Percentiles rank a stretch among this genome's conserved stretches.
Conservation (phyloP, 2,888 invertebrate species). For the Macropis europaea region DNA sequence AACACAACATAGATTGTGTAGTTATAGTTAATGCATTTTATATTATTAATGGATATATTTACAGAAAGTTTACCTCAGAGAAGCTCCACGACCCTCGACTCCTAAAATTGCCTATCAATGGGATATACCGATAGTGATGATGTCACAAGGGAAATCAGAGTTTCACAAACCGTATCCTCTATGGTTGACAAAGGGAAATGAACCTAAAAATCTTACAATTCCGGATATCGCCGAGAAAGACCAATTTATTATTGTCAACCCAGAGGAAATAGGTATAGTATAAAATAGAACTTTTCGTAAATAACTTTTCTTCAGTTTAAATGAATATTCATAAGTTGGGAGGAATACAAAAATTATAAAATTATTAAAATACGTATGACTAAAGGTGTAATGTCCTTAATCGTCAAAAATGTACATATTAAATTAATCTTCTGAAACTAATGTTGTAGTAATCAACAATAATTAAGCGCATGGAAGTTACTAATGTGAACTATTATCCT, state of each 20-base stretch:
- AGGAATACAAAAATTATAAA: too few species aligned
- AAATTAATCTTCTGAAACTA: too few species aligned
- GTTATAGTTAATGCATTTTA: neutral
- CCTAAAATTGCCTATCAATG: slow-evolving; percentile 84
- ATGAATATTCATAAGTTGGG: too few species aligned
- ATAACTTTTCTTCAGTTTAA: too few species aligned
- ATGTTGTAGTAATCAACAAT: too few species aligned
- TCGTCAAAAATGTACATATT: too few species aligned
- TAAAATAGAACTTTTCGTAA: neutral
- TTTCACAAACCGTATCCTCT: slow-evolving; percentile 83
- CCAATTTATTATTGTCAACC: slow-evolving; percentile 89
- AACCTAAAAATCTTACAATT: slow-evolving; percentile 81
- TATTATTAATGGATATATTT: slow-evolving; percentile 43
- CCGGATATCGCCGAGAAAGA: slow-evolving; percentile 82
- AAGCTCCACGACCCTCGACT: slow-evolving; percentile 84
- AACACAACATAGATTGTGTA: neutral
- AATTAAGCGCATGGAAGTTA: too few species aligned
- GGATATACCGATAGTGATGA: slow-evolving; percentile 87
- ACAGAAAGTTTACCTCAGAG: slow-evolving; percentile 86
- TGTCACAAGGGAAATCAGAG: slow-evolving; percentile 83
- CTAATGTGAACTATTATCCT: too few species aligned
- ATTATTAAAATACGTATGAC: too few species aligned
- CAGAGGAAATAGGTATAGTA: slow-evolving; percentile 88
- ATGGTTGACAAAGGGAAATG: slow-evolving; percentile 84
- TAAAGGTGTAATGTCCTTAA: too few species aligned